Conservation (phyloP, 2,113 vertebrate species). For the Galbula dea region DNA sequence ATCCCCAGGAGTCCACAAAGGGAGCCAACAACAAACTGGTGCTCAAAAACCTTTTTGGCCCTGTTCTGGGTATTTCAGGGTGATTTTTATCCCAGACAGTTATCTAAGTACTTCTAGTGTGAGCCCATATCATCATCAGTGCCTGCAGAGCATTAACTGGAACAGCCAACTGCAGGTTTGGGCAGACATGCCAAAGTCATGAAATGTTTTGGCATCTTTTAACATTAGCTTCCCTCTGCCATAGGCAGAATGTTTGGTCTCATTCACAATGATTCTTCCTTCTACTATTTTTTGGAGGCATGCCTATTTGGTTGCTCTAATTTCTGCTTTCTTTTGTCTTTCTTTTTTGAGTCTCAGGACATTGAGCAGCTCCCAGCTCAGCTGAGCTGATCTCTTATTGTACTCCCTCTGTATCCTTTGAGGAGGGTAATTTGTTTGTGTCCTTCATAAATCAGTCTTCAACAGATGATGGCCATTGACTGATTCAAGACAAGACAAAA, state of each 20-base stretch:
- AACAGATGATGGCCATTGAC: not conserved
- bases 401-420: not conserved
- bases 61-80: not conserved
- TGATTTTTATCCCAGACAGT: not conserved
- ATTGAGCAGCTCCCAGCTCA: not conserved
- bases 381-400: not conserved
- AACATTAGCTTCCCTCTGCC: not conserved
- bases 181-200: not conserved
- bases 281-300: not conserved
- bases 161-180: not conserved
- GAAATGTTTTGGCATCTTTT: not conserved
- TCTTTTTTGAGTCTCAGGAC: not conserved
- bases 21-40: not conserved
- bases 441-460: not conserved
- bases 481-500: constrained; percentile 5
- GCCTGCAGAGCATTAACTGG: not conserved
- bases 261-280: not conserved
- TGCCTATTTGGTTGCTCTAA: not conserved
- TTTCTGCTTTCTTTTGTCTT: not conserved
- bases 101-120: not conserved
- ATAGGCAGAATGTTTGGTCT: not conserved
- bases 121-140: not conserved
- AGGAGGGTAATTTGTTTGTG: not conserved
- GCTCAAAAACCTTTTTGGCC: not conserved
- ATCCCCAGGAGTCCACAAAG: not conserved